Base-by-base conservation (phyloP, 2,113 vertebrate species). In the Scolopax mira region DNA sequence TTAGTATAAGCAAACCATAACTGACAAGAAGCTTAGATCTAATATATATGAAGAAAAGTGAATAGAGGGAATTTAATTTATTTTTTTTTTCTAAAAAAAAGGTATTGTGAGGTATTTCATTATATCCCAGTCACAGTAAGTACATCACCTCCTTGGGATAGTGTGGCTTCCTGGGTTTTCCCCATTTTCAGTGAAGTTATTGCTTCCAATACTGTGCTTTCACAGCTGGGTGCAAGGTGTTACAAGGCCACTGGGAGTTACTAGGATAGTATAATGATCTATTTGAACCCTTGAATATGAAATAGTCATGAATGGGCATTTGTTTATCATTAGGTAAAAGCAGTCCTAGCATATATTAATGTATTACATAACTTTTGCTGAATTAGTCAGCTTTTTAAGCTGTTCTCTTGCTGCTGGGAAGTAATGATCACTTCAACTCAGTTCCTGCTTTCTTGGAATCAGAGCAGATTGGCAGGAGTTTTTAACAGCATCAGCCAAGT, bases 401-500 rank as follows among this genome's bases (percentile, higher is more conserved):
- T 79, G 52, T 57, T 83, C 41, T 88, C 24, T 84, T 2, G 0
- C 54, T 78, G 49, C 93, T 92, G 84, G 66, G 81, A 91, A 94
- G 84, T 73, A 89, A 23, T 18, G 74, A 78, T 84, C 62, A 10
- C 52, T 95, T 88, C 61, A 67, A 1, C 74, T 91, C 31, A 24
- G 39, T 66, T 96, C 86, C 90, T 92, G 85, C 92, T 83, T 94
- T 95, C 93, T 94, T 97, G 95, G 92, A 96, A 87, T 74, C 46
- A 28, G 65, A 75, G 73, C 81, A 83, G 27, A 74, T 79, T 96
- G 93, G 93, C 95, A 88, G 58, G 35, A 79, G 39, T 60, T 94
- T 73, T 48, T 89, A 74, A 62, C 37, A 70, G 49, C 65, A 71
- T 71, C 52, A 44, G 83, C 94, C 96, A 94, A 97, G 90, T 92